These are phyloP conservation scores for Hypanus sabinus DNA, from an alignment of 2,113 vertebrate species.

Conservation along the genomic window DNA sequence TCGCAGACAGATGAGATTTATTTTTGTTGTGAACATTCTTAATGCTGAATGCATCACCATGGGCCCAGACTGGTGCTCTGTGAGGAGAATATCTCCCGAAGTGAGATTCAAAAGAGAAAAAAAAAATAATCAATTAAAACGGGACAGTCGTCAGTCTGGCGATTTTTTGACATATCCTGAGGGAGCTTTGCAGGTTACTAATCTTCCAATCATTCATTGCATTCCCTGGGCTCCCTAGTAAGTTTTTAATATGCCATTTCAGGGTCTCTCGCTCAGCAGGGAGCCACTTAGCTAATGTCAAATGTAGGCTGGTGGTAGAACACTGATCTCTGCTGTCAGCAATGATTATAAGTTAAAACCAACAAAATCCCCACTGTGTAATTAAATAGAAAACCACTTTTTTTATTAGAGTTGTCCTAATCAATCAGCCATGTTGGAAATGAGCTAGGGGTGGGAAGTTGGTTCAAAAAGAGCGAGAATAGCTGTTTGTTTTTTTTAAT, in stretches of 20 bases:
- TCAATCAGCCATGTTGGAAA: neutral
- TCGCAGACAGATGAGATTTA: neutral
- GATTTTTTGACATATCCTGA: neutral
- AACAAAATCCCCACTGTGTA: constrained; percentile 19
- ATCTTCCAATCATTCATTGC: constrained; percentile 22
- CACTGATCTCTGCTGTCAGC: constrained; percentile 16
- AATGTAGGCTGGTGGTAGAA: neutral
- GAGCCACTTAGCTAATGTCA: constrained; percentile 18
- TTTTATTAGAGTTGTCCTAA: neutral
- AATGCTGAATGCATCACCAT: neutral
- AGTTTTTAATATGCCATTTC: constrained; percentile 30
- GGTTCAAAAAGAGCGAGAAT: neutral
- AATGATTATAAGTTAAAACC: constrained; percentile 33
- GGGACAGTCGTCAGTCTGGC: neutral
- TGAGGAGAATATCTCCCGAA: neutral
- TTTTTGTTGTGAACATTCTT: neutral
- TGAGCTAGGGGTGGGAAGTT: neutral
- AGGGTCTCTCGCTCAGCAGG: neutral
- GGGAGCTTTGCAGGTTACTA: neutral
- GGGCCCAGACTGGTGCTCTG: too few species aligned
- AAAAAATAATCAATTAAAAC: neutral
- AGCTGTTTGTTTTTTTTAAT: neutral
- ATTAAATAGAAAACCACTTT: constrained; percentile 27
- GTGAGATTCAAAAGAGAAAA: neutral
- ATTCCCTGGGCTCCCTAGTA: neutral